Percentiles rank a stretch among this genome's conserved stretches.
phyloP scores from a whole-genome alignment of 2,888 invertebrate genomes.

The Melinaea menophilus region DNA sequence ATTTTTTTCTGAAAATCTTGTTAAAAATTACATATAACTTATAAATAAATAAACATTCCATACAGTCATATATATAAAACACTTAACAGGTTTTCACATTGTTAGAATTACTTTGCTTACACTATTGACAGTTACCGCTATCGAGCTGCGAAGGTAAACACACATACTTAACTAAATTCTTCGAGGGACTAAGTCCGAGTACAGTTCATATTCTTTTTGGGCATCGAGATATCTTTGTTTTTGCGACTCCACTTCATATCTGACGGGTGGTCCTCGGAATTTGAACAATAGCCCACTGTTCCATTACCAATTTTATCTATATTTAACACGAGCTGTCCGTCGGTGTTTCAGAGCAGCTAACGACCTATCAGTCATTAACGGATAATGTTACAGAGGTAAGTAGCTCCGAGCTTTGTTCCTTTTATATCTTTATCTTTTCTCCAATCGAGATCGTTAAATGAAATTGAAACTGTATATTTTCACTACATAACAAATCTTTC shows the following conservation, averaged over 20 bases:
- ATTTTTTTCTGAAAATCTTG: neutral
- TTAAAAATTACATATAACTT: neutral
- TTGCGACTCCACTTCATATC: constrained; percentile 59
- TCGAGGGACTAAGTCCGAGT: constrained; percentile 65
- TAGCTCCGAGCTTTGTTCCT: constrained; percentile 1
- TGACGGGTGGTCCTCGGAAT: constrained; percentile 72
- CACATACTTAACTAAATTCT: constrained; percentile 73
- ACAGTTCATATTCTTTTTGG: constrained; percentile 60
- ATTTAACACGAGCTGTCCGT: constrained; percentile 68
- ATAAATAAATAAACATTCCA: constrained; percentile 12
- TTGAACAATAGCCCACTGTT: constrained; percentile 71
- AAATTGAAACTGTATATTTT: neutral
- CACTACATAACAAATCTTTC: too few relatives aligned
- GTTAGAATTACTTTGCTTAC: constrained; percentile 47
- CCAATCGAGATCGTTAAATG: constrained; percentile 1
- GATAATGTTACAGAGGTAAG: constrained; percentile 25
- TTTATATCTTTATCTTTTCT: neutral
- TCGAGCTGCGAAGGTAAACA: constrained; percentile 70
- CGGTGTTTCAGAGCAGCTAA: constrained; percentile 44
- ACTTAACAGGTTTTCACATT: constrained; percentile 34
- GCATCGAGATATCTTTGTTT: constrained; percentile 59
- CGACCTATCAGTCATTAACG: constrained; percentile 43
- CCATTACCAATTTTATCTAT: constrained; percentile 72
- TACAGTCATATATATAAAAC: constrained; percentile 21
- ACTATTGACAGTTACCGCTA: constrained; percentile 66